These are phyloP conservation scores for Edolisoma coerulescens DNA, from an alignment of 2,113 vertebrate species.

Conservation along the genomic window DNA sequence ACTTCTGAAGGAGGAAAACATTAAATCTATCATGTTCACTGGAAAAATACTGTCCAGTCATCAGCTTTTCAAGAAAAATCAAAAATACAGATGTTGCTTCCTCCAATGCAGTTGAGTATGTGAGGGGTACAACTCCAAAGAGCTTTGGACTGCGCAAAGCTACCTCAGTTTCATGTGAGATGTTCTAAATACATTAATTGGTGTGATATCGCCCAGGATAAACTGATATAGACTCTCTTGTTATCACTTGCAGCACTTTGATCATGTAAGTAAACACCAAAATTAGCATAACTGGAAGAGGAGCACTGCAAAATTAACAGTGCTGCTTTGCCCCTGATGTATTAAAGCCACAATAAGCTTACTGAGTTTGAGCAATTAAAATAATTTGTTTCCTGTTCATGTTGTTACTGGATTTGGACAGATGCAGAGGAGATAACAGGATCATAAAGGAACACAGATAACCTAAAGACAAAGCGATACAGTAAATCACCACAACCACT, in stretches of 20 bases:
- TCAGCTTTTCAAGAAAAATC: neutral
- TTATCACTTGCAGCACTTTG: neutral
- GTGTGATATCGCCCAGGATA: neutral
- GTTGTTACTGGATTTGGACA: neutral
- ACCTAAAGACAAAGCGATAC: neutral
- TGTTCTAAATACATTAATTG: fast-evolving
- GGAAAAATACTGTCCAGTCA: neutral
- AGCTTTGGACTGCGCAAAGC: neutral
- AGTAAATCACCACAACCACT: neutral
- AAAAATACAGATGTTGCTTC: neutral
- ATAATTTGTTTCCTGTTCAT: neutral
- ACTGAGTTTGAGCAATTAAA: neutral
- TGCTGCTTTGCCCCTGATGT: neutral
- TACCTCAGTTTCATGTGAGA: neutral
- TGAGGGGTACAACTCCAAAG: neutral
- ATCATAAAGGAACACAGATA: neutral
- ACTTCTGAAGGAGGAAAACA: neutral
- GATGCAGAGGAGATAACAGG: neutral
- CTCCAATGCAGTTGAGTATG: neutral
- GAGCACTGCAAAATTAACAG: neutral
- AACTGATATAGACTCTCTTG: neutral
- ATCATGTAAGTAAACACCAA: neutral
- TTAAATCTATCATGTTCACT: no score
- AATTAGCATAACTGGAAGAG: neutral
- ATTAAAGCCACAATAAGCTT: neutral